Evolutionary conservation across 2,888 invertebrate species (phyloP).

Genomic region (Reticulitermes lucifugus): DNA sequence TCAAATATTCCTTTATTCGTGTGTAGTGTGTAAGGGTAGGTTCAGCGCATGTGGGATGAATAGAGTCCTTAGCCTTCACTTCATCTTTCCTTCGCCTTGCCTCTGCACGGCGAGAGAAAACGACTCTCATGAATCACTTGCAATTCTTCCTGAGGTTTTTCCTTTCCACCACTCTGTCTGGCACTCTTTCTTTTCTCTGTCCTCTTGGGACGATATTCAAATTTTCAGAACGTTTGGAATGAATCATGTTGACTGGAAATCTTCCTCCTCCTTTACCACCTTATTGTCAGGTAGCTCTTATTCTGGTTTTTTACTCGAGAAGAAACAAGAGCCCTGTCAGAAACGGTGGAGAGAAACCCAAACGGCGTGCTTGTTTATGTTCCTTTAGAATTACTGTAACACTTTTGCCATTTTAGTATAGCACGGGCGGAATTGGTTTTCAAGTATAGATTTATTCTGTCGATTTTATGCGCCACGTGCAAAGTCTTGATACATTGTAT

Average conservation of each 20-base stretch:
- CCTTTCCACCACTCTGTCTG: background rate
- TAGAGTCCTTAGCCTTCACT: background rate
- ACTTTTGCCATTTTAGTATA: no score
- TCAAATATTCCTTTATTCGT: background rate
- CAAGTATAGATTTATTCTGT: no score
- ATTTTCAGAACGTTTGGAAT: slow-evolving; percentile 25
- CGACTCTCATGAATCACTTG: slow-evolving; percentile 27
- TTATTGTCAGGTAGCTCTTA: slow-evolving; percentile 18
- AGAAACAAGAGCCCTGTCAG: background rate
- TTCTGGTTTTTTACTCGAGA: background rate
- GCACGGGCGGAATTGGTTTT: no score
- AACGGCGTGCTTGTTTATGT: no score
- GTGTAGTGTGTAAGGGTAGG: background rate
- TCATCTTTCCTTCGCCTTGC: background rate
- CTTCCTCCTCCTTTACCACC: slow-evolving; percentile 12
- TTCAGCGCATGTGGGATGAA: background rate
- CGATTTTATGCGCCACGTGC: no score
- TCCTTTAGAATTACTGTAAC: no score
- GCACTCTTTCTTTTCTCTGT: slow-evolving; percentile 1
- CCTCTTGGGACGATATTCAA: slow-evolving; percentile 29
- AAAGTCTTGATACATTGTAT: no score
- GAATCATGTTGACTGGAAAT: slow-evolving; percentile 25
- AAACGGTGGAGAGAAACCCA: background rate
- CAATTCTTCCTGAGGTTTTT: slow-evolving; percentile 32
- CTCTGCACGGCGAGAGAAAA: background rate